A percentile compares a stretch with the other conserved stretches of the same genome.
Evolutionary conservation across 2,113 vertebrate species (phyloP).

Genomic region (Megalops atlanticus): DNA sequence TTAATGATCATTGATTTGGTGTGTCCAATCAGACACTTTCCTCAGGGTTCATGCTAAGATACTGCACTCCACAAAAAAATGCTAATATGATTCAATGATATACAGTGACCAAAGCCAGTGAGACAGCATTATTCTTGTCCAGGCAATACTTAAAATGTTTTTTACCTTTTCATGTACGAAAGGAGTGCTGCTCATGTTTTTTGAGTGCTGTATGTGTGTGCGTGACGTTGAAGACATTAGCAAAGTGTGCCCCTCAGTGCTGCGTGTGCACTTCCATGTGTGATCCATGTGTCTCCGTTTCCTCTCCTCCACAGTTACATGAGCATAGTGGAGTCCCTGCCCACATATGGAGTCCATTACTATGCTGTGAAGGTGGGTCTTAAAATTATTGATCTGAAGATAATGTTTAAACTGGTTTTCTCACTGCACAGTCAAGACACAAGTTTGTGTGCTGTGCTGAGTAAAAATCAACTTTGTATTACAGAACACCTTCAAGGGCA

Average conservation of each 20-base stretch:
- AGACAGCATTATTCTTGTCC: too few relatives aligned
- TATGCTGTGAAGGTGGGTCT: constrained; percentile 93
- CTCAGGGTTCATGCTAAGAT: background rate
- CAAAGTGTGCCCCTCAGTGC: background rate
- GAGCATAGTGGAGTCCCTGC: constrained; percentile 93
- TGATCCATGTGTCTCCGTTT: background rate
- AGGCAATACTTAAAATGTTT: too few relatives aligned
- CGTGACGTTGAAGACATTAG: background rate
- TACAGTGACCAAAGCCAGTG: too few relatives aligned
- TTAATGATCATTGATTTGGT: background rate
- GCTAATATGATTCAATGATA: too few relatives aligned
- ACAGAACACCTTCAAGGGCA: background rate
- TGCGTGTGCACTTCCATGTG: background rate
- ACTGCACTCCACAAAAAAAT: too few relatives aligned
- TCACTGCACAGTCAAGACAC: background rate
- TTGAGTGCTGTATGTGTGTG: background rate
- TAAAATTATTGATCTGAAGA: too few relatives aligned
- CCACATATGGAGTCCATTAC: constrained; percentile 97
- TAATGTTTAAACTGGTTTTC: background rate
- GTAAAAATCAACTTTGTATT: background rate
- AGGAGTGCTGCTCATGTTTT: background rate
- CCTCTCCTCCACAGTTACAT: constrained; percentile 81
- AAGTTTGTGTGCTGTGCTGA: background rate
- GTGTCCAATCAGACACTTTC: background rate
- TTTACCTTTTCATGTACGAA: too few relatives aligned